A percentile compares a stretch with the other conserved stretches of the same genome.
These are phyloP conservation scores for Hecatera dysodea DNA, from an alignment of 2,888 invertebrate genomes.

Conservation along the genomic window DNA sequence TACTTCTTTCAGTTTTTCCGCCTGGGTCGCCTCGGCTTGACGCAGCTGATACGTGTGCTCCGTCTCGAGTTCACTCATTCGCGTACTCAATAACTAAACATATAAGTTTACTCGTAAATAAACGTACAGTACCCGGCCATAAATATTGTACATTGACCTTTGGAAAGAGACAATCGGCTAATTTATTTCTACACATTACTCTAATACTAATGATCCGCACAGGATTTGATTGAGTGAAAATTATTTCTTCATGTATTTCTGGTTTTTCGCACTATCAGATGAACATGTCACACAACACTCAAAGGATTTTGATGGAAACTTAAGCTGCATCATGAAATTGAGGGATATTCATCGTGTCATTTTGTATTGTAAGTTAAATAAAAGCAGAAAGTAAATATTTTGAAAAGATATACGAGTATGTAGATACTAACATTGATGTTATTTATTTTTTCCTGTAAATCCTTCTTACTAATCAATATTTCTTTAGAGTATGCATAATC, in stretches of 20 bases:
- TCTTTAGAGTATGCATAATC: conserved; percentile 95
- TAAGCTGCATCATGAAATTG: not conserved
- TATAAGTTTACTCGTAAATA: conserved; percentile 41
- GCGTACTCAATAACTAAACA: conserved; percentile 90
- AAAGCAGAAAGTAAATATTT: not conserved
- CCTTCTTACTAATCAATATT: conserved; percentile 94
- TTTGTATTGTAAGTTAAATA: not conserved
- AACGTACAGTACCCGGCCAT: too few relatives aligned
- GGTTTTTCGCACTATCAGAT: too few relatives aligned
- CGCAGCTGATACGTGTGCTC: conserved; percentile 97
- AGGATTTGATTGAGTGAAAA: too few relatives aligned
- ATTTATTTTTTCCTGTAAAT: conserved; percentile 95
- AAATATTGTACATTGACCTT: too few relatives aligned
- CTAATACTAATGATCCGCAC: too few relatives aligned
- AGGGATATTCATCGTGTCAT: conserved; percentile 7
- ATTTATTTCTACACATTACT: not conserved
- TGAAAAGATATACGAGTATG: not conserved
- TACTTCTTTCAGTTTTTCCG: conserved; percentile 95
- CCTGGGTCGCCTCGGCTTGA: conserved; percentile 94
- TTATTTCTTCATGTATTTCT: too few relatives aligned
- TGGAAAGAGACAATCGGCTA: too few relatives aligned
- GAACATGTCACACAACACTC: too few relatives aligned
- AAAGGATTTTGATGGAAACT: too few relatives aligned
- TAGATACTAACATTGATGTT: conserved; percentile 83
- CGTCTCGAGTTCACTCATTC: conserved; percentile 96